Base-by-base conservation (phyloP, 1,140 invertebrate genomes). In the Drosophila pandora region DNA sequence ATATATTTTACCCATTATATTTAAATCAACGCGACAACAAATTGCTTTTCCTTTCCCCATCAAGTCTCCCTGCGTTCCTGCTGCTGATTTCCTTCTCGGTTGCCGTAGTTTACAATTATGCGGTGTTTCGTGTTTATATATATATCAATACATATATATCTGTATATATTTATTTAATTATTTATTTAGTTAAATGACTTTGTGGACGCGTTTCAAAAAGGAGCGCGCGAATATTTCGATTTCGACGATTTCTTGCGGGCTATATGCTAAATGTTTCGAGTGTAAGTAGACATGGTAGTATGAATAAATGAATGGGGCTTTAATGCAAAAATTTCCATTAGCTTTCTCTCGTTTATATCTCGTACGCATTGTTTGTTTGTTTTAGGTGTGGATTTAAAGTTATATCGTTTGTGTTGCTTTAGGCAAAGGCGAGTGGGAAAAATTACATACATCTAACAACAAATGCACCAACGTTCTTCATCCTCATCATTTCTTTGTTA, bases 401-500 rank as follows among this genome's bases (percentile, higher is more conserved):
- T 37, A 41, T 22, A 25, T 8, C 28, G 55, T 71, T 54, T 73
- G 57, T 63, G 80, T 83, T 83, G 80, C 80, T 75, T 56, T 82
- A 82, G 82, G 83, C 82, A 85, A 87, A 85, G 82, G 82, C 82
- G 82, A 80, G 75, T 87, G 80, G 82, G 82, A 75, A 77, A 85
- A 87, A 88, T 88, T 87, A 82, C 79, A 87, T 85, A 85, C 70
- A 85, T 85, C 78, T 85, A 85, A 85, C 82, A 85, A 85, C 82
- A 85, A 85, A 85, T 85, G 82, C 82, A 85, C 82, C 82, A 85
- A 87, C 81, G 71, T 75, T 65, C 34, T 58, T 76, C 63, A 58
- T 76, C 68, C 49, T 79, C 69, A 54, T 75, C 47, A 13, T 76
- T 54, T 52, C 32, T 57, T 69, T 68, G 52, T 61, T 48, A 47